Evolutionary conservation across 1,140 invertebrate genomes (phyloP).

Genomic region (Wasmannia auropunctata): DNA sequence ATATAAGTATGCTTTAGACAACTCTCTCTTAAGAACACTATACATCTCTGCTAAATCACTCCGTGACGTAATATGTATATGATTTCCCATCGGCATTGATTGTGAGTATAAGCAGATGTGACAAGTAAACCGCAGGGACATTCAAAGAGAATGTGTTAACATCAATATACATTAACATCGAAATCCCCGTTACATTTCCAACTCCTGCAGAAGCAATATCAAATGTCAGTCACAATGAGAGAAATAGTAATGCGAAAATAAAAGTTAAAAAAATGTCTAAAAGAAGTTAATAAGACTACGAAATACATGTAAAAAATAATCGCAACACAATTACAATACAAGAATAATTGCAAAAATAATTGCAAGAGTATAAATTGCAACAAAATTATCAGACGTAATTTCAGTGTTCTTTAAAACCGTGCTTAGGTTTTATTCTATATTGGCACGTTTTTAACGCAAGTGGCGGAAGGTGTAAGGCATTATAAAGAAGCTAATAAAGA

Average conservation of each 20-base stretch:
- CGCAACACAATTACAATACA: neutral
- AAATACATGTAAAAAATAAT: too few relatives aligned
- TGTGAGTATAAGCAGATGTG: conserved; percentile 17
- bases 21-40: neutral
- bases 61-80: neutral
- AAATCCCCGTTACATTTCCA: conserved; percentile 26
- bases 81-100: conserved; percentile 25
- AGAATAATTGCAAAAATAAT: too few relatives aligned
- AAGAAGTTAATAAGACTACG: neutral
- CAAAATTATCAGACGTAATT: neutral
- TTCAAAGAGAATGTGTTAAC: conserved; percentile 46
- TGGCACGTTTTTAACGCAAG: neutral
- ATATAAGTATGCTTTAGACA: neutral
- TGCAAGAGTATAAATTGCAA: neutral
- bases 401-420: too few relatives aligned
- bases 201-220: conserved; percentile 4
- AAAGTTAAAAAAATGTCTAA: neutral
- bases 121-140: conserved; percentile 5
- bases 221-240: neutral
- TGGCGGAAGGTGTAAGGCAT: neutral
- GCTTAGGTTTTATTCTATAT: neutral
- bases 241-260: neutral
- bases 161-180: conserved; percentile 33
- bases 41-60: neutral
- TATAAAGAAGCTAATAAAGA: conserved; percentile 30